A percentile compares a stretch with the other conserved stretches of the same genome.
Conservation (phyloP, 2,797 vertebrate species). For the Bufotes viridis region DNA sequence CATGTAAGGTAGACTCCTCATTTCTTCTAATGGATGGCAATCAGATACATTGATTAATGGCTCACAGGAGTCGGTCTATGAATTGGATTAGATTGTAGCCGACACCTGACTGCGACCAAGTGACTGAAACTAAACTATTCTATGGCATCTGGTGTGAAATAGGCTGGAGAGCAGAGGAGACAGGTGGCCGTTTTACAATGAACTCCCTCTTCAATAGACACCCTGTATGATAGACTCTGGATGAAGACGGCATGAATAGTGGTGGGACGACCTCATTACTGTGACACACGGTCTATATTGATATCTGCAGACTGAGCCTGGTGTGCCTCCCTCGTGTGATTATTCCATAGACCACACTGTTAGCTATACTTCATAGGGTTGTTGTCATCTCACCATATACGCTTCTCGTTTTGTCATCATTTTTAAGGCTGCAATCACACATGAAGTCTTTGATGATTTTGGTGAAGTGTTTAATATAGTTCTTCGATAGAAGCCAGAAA, state of each 20-base stretch:
- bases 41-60: neutral
- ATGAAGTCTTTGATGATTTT: too few species aligned
- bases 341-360: neutral
- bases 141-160: conserved; percentile 54
- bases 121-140: conserved; percentile 26
- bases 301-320: neutral
- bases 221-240: conserved; percentile 43
- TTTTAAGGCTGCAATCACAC: too few species aligned
- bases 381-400: neutral
- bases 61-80: neutral
- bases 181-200: conserved; percentile 57
- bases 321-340: neutral
- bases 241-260: conserved; percentile 40
- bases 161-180: conserved; percentile 36
- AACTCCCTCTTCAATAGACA: conserved; percentile 44
- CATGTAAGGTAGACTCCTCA: neutral
- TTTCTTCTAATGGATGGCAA: conserved; percentile 1
- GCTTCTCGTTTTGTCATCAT: too few species aligned
- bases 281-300: conserved; percentile 15
- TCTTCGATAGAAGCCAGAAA: too few species aligned
- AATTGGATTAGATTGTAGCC: conserved; percentile 32
- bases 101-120: conserved; percentile 18
- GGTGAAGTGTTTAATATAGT: too few species aligned
- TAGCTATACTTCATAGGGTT: neutral
- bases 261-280: conserved; percentile 21